phyloP scores from a whole-genome alignment of 2,888 invertebrate species.

The Adelognathus sp. region DNA sequence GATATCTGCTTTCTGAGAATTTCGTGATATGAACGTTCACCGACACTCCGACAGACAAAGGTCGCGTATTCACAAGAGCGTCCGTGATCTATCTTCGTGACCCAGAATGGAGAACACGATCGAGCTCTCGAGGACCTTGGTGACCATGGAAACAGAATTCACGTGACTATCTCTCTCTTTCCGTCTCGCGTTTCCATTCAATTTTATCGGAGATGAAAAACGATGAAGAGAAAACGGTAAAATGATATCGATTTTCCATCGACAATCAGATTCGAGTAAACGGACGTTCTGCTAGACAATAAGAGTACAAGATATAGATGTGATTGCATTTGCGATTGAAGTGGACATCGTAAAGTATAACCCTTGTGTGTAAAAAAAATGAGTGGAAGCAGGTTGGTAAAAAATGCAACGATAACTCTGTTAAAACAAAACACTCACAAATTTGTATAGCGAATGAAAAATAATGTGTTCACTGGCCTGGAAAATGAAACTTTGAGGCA shows the following conservation, averaged over 20 bases:
- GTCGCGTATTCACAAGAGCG: conserved; percentile 44
- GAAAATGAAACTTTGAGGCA: no score
- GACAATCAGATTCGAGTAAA: not conserved
- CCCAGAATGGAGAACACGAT: conserved; percentile 19
- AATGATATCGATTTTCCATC: not conserved
- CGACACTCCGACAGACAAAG: conserved; percentile 29
- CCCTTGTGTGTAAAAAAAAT: no score
- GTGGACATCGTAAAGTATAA: no score
- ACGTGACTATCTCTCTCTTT: not conserved
- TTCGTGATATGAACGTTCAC: conserved; percentile 41
- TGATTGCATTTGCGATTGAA: no score
- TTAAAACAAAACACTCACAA: no score
- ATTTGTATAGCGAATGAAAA: no score
- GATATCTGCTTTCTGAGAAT: not conserved
- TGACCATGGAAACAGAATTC: conserved; percentile 29
- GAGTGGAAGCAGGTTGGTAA: no score
- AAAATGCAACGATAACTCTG: no score
- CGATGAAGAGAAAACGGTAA: not conserved
- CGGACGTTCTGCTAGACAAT: not conserved
- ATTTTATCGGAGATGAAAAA: conserved; percentile 26
- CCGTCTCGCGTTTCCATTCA: conserved; percentile 15
- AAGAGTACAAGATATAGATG: not conserved
- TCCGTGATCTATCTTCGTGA: conserved; percentile 39
- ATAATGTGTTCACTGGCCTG: no score
- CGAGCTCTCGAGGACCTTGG: conserved; percentile 24